Evolutionary conservation across 2,888 invertebrate species (phyloP).

Genomic region (Cremastinae sp.): DNA sequence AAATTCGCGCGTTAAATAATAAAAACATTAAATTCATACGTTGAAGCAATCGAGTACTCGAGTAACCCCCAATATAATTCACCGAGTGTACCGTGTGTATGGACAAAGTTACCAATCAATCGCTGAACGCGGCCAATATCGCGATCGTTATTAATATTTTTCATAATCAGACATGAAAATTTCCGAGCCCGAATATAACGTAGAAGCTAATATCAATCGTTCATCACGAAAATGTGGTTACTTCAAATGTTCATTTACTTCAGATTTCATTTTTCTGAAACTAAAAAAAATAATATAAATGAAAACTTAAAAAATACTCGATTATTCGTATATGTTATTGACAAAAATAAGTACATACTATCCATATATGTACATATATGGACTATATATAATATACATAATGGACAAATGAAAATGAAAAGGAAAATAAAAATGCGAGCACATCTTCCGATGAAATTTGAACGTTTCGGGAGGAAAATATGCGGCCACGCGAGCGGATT

Average conservation of each 20-base stretch:
- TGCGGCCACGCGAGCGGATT: slow-evolving; percentile 11
- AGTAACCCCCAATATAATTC: neutral
- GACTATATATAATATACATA: too few species aligned
- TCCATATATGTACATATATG: too few species aligned
- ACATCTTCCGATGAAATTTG: too few species aligned
- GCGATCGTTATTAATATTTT: slow-evolving; percentile 41
- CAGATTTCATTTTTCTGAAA: too few species aligned
- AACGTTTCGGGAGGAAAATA: neutral
- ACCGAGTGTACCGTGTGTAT: neutral
- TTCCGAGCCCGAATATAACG: neutral
- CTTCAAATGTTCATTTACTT: neutral
- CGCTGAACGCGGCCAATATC: slow-evolving; percentile 18
- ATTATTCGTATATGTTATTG: too few species aligned
- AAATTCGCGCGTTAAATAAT: neutral
- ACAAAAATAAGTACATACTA: too few species aligned
- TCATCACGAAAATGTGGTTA: neutral
- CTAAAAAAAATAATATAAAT: too few species aligned
- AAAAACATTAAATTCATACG: neutral
- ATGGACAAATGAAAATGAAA: too few species aligned
- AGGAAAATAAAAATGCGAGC: too few species aligned
- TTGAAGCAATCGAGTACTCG: neutral
- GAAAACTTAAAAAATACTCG: too few species aligned
- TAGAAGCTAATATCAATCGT: slow-evolving; percentile 4
- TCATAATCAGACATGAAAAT: slow-evolving; percentile 21
- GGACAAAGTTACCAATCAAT: slow-evolving; percentile 34